Percentiles rank a stretch among this genome's conserved stretches.
phyloP scores from a whole-genome alignment of 1,140 invertebrate genomes.

The Papilio polytes region DNA sequence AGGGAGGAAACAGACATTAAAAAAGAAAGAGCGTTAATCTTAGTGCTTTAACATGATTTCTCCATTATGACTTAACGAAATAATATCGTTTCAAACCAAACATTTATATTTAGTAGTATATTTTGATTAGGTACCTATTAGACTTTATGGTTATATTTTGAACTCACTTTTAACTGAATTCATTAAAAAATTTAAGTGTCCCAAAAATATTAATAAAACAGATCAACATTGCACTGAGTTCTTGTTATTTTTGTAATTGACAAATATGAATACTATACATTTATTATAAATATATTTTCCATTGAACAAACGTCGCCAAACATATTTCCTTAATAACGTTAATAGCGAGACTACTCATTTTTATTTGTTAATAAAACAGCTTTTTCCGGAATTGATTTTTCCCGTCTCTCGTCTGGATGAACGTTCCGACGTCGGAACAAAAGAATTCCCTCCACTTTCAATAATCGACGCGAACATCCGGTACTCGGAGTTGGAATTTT shows the following conservation, averaged over 20 bases:
- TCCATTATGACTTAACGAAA: neutral
- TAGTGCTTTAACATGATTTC: slow-evolving; percentile 1
- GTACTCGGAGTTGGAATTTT: neutral
- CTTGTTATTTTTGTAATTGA: too few relatives aligned
- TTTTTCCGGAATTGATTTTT: slow-evolving; percentile 15
- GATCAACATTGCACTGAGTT: too few relatives aligned
- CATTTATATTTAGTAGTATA: too few relatives aligned
- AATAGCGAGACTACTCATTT: neutral
- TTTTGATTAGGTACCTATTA: too few relatives aligned
- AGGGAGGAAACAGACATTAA: slow-evolving; percentile 19
- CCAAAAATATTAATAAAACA: too few relatives aligned
- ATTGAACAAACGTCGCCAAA: neutral
- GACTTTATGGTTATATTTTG: too few relatives aligned
- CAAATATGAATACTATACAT: too few relatives aligned
- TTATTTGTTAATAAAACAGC: slow-evolving; percentile 24
- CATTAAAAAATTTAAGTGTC: too few relatives aligned
- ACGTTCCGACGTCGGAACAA: neutral
- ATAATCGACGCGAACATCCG: slow-evolving; percentile 22
- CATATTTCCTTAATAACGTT: neutral
- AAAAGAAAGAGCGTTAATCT: neutral
- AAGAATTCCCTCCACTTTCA: slow-evolving; percentile 18
- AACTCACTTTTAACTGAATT: too few relatives aligned
- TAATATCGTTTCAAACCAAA: neutral
- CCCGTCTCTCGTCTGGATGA: slow-evolving; percentile 13
- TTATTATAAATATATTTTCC: too few relatives aligned